Conservation (phyloP, 2,888 invertebrate species). For the Aquatica leii region DNA sequence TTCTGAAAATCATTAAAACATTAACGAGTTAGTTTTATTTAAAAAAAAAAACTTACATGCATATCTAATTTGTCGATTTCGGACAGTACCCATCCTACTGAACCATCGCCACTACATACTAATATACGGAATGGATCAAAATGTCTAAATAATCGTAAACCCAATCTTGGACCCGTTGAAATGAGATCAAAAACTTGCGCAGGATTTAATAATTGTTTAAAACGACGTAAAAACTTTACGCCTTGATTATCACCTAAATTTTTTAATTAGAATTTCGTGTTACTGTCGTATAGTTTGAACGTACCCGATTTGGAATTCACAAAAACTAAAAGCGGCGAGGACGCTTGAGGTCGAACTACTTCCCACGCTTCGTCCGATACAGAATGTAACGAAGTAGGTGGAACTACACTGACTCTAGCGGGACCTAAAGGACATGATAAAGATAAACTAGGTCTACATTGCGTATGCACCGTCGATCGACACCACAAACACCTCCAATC, state of each 20-base stretch:
- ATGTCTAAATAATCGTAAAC: conserved; percentile 87
- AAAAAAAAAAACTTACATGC: conserved; percentile 75
- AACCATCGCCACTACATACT: conserved; percentile 97
- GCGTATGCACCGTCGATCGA: conserved; percentile 88
- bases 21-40: background rate
- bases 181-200: conserved; percentile 98
- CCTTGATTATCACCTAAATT: conserved; percentile 92
- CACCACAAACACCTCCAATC: conserved; percentile 99
- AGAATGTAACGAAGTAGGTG: conserved; percentile 91
- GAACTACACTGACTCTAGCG: conserved; percentile 90
- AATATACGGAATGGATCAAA: conserved; percentile 96
- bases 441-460: conserved; percentile 82
- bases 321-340: conserved; percentile 88
- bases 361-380: conserved; percentile 95
- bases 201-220: conserved; percentile 94
- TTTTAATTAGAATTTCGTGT: background rate
- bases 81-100: conserved; percentile 96
- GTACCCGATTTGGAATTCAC: conserved; percentile 93
- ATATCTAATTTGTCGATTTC: conserved; percentile 95
- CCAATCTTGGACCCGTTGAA: conserved; percentile 84
- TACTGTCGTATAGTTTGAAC: background rate
- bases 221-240: conserved; percentile 91
- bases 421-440: conserved; percentile 87
- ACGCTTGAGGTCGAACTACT: conserved; percentile 73
- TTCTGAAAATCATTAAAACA: conserved; percentile 66